These are phyloP conservation scores for Holothuria leucospilota DNA, from an alignment of 53 echinoderm and acorn worm genomes.

Conservation along the genomic window DNA sequence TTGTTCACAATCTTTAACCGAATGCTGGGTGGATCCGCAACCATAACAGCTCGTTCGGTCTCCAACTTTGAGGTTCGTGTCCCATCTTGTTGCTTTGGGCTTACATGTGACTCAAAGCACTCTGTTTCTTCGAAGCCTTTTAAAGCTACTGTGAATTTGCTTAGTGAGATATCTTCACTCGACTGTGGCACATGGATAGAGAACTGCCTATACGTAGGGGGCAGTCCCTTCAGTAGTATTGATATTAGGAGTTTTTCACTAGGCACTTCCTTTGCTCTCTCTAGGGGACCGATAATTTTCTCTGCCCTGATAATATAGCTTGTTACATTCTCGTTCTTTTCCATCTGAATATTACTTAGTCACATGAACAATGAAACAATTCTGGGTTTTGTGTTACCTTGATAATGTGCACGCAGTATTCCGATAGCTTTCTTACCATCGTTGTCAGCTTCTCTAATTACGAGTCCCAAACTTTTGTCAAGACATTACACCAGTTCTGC, in stretches of 20 bases:
- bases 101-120: not conserved
- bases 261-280: not conserved
- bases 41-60: not conserved
- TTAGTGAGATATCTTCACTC: not conserved
- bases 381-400: slow-evolving; percentile 40
- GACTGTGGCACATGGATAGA: slow-evolving; percentile 9
- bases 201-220: not conserved
- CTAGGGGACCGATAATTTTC: slow-evolving; percentile 16
- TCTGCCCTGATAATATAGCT: slow-evolving; percentile 38
- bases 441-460: slow-evolving; percentile 37
- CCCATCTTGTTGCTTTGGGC: not conserved
- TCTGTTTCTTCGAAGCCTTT: slow-evolving; percentile 18
- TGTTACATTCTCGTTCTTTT: slow-evolving; percentile 41
- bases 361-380: not conserved
- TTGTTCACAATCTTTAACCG: slow-evolving; percentile 10
- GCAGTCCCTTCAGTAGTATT: slow-evolving; percentile 8
- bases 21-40: not conserved
- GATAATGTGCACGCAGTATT: not conserved
- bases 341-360: slow-evolving; percentile 32
- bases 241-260: not conserved
- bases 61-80: not conserved
- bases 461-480: slow-evolving; percentile 51
- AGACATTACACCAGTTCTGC: not conserved
- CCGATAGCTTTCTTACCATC: slow-evolving; percentile 48
- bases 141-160: not conserved